Conservation (phyloP, 2,888 invertebrate genomes). For the Leucophenga montana region DNA sequence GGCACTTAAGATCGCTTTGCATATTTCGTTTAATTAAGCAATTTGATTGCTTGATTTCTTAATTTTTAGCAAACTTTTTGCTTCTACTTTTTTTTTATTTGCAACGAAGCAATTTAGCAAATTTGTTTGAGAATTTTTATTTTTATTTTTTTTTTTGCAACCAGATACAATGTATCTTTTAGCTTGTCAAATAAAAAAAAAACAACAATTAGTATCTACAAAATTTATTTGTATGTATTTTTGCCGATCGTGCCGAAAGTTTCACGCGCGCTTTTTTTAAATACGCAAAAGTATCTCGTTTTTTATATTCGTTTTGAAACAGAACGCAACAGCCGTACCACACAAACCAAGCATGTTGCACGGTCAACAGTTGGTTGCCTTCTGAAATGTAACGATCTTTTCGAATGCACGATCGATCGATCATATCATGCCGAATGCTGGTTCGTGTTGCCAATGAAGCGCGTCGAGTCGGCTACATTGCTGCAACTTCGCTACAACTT, state of each 20-base stretch:
- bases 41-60: conserved; percentile 37
- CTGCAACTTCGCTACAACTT: neutral
- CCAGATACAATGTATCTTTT: no score
- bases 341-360: neutral
- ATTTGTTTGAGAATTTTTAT: neutral
- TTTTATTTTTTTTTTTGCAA: neutral
- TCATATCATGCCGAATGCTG: no score
- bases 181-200: neutral
- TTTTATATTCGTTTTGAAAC: neutral
- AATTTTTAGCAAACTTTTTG: conserved; percentile 43
- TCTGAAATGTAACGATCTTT: conserved; percentile 46
- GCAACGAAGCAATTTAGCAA: conserved; percentile 18
- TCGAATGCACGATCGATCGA: conserved; percentile 18
- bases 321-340: neutral
- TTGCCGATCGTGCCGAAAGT: neutral
- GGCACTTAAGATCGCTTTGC: conserved; percentile 19
- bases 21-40: conserved; percentile 40
- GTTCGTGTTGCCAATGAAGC: conserved; percentile 16
- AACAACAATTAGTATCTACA: neutral
- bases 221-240: neutral
- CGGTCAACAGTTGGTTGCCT: conserved; percentile 60
- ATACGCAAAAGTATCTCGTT: neutral
- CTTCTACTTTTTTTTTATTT: conserved; percentile 12
- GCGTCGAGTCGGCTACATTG: neutral
- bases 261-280: neutral